phyloP scores from a whole-genome alignment of 2,797 vertebrate species.

The Enteromius paludinosus region DNA sequence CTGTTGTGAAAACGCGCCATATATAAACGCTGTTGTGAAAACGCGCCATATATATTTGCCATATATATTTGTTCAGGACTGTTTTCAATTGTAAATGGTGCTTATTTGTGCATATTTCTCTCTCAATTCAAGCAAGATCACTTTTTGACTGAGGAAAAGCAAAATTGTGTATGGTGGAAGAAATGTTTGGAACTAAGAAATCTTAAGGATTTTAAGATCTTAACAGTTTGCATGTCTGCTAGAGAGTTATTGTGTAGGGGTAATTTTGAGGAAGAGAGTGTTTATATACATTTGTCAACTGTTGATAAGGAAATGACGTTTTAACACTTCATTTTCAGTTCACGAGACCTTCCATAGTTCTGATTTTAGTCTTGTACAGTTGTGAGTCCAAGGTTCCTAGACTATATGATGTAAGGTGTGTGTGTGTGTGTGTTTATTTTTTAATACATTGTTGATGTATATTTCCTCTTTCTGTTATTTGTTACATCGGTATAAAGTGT shows the following conservation, averaged over 20 bases:
- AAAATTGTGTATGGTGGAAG: not conserved
- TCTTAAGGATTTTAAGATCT: too few relatives aligned
- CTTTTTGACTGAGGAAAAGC: not conserved
- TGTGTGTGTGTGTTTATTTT: not conserved
- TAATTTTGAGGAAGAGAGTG: slow-evolving; percentile 26
- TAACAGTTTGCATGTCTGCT: not conserved
- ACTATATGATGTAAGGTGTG: not conserved
- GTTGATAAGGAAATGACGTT: slow-evolving; percentile 42
- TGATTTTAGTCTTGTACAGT: slow-evolving; percentile 14
- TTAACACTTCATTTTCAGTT: slow-evolving; percentile 9
- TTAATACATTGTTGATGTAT: not conserved
- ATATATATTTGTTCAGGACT: not conserved
- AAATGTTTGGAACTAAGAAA: not conserved
- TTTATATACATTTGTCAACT: slow-evolving; percentile 22
- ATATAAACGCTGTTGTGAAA: too few relatives aligned
- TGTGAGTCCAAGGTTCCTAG: not conserved
- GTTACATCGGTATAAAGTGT: not conserved
- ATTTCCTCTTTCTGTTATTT: not conserved
- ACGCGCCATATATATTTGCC: too few relatives aligned
- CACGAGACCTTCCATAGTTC: not conserved
- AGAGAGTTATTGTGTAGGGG: not conserved
- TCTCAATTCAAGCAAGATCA: not conserved
- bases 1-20: too few relatives aligned
- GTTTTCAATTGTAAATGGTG: not conserved
- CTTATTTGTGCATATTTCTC: not conserved